These are phyloP conservation scores for Metellina segmentata DNA, from an alignment of 2,888 invertebrate species.

Conservation along the genomic window DNA sequence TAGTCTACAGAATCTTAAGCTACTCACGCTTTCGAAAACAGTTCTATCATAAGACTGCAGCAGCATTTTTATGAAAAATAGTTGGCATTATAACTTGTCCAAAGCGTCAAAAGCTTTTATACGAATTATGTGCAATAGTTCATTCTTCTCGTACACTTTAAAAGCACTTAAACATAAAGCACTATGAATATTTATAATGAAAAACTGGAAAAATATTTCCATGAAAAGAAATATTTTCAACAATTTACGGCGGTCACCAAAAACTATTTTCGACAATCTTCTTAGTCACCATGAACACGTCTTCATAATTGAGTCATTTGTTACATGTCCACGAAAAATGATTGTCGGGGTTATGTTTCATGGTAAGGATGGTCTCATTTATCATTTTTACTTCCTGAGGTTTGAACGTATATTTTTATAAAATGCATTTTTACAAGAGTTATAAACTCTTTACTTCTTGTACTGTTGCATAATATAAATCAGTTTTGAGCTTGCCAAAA, in stretches of 20 bases:
- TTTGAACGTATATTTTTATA: neutral
- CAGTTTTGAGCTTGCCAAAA: neutral
- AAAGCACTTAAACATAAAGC: neutral
- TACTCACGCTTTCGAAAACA: too few relatives aligned
- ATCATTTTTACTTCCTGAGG: neutral
- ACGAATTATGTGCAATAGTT: neutral
- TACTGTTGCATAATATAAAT: neutral
- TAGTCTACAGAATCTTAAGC: too few relatives aligned
- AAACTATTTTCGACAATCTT: neutral
- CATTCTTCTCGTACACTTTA: neutral
- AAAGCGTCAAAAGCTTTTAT: neutral
- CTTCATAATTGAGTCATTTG: slow-evolving; percentile 1
- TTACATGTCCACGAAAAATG: neutral
- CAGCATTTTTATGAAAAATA: too few relatives aligned
- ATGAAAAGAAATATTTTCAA: neutral
- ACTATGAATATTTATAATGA: neutral
- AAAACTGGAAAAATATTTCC: neutral
- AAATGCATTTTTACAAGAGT: neutral
- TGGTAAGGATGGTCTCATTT: neutral
- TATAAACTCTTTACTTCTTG: neutral
- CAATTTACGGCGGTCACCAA: neutral
- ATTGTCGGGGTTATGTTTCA: neutral
- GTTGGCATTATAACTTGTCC: too few relatives aligned
- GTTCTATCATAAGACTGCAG: too few relatives aligned
- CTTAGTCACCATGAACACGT: neutral